Percentiles rank a stretch among this genome's conserved stretches.
Evolutionary conservation across 2,888 invertebrate species (phyloP).

Genomic region (Flexamia atlantica): DNA sequence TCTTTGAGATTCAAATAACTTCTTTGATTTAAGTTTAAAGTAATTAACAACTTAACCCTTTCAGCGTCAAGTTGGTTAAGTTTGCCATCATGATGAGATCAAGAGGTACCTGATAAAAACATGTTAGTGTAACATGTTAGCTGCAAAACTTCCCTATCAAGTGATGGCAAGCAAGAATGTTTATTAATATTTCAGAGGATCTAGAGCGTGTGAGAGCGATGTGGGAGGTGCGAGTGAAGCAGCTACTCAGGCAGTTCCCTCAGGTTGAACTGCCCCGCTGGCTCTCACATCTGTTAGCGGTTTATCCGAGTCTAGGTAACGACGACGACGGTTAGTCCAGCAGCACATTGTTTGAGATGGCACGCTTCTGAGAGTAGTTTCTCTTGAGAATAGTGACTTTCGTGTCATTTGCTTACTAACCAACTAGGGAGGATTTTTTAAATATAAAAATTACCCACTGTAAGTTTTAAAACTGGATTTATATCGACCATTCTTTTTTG

Average conservation of each 20-base stretch:
- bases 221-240: background rate
- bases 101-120: too few relatives aligned
- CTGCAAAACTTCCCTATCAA: too few relatives aligned
- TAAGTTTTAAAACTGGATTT: too few relatives aligned
- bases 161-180: background rate
- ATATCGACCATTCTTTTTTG: too few relatives aligned
- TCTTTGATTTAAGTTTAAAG: too few relatives aligned
- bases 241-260: background rate
- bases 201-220: background rate
- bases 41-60: too few relatives aligned
- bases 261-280: constrained; percentile 17
- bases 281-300: constrained; percentile 8
- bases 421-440: background rate
- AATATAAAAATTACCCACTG: too few relatives aligned
- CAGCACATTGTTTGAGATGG: background rate
- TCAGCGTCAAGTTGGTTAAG: too few relatives aligned
- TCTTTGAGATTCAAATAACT: too few relatives aligned
- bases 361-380: constrained; percentile 8
- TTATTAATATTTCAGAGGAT: constrained; percentile 4
- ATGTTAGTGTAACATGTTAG: too few relatives aligned
- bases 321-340: background rate
- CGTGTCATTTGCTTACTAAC: background rate
- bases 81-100: too few relatives aligned
- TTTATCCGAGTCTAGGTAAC: constrained; percentile 36
- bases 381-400: background rate